Conservation (phyloP, 2,797 vertebrate genomes). For the Cynodonichthys magdalenae region DNA sequence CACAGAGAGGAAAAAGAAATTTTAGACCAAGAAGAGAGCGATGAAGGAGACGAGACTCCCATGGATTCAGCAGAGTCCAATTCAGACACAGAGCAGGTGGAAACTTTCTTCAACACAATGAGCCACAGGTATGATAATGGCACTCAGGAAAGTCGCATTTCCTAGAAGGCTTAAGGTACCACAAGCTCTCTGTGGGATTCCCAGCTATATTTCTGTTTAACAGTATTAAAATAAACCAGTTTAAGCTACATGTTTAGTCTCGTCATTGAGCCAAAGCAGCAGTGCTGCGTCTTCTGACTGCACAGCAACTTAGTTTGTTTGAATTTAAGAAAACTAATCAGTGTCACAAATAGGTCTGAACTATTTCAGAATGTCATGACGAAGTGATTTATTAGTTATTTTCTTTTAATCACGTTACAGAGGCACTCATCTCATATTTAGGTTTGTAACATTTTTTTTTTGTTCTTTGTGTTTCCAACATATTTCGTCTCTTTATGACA, state of each 20-base stretch:
- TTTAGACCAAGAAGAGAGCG: constrained; percentile 41
- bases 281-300: constrained; percentile 28
- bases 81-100: constrained; percentile 73
- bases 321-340: constrained; percentile 27
- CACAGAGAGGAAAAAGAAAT: constrained; percentile 40
- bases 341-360: constrained; percentile 38
- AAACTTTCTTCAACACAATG: constrained; percentile 99
- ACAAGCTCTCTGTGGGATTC: constrained; percentile 17
- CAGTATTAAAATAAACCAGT: constrained; percentile 51
- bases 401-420: constrained; percentile 75
- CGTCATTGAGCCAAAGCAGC: constrained; percentile 40
- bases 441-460: constrained; percentile 73
- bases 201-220: constrained; percentile 38
- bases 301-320: constrained; percentile 42
- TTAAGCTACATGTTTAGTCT: constrained; percentile 36
- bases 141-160: constrained; percentile 70
- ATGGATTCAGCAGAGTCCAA: constrained; percentile 46
- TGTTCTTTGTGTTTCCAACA: constrained; percentile 48
- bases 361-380: constrained; percentile 49
- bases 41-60: constrained; percentile 31
- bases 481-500: constrained; percentile 31
- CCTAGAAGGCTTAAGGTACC: constrained; percentile 38
- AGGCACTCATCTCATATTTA: constrained; percentile 65
- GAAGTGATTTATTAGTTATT: constrained; percentile 73
- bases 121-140: constrained; percentile 89